Evolutionary conservation across 2,797 vertebrate genomes (phyloP).

Genomic region (Argya squamiceps): DNA sequence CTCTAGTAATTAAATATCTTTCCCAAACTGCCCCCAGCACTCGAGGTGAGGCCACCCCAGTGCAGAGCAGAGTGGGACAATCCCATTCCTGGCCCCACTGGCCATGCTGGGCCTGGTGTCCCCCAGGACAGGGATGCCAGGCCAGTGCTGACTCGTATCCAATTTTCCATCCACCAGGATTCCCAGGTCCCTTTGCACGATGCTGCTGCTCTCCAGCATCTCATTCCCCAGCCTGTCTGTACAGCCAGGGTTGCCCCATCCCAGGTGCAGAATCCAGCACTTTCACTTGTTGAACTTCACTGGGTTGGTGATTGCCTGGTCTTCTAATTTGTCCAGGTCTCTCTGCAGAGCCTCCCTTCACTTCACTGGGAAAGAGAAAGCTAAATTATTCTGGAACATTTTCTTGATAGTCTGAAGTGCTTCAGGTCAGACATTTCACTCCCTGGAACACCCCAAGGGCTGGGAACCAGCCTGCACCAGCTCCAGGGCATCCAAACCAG

Average conservation of each 20-base stretch:
- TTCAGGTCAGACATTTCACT: background rate
- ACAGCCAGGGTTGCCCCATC: background rate
- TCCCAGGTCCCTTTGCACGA: background rate
- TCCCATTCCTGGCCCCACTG: background rate
- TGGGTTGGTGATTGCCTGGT: background rate
- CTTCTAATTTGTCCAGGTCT: background rate
- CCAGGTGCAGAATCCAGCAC: background rate
- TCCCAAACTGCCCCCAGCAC: background rate
- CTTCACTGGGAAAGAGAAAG: background rate
- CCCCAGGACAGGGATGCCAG: background rate
- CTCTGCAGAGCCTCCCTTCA: background rate
- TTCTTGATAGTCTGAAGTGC: background rate
- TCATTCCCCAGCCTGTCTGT: background rate
- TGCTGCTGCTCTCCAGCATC: background rate
- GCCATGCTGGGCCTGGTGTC: background rate
- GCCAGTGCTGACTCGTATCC: background rate
- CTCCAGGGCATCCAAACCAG: background rate
- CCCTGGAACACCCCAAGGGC: accelerated
- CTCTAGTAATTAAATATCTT: background rate
- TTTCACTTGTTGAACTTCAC: background rate
- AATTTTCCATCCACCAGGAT: background rate
- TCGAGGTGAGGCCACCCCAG: accelerated
- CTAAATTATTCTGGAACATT: background rate
- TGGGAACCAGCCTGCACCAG: background rate
- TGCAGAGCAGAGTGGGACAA: background rate